phyloP scores from a whole-genome alignment of 2,113 vertebrate genomes.

The Hyla sarda region DNA sequence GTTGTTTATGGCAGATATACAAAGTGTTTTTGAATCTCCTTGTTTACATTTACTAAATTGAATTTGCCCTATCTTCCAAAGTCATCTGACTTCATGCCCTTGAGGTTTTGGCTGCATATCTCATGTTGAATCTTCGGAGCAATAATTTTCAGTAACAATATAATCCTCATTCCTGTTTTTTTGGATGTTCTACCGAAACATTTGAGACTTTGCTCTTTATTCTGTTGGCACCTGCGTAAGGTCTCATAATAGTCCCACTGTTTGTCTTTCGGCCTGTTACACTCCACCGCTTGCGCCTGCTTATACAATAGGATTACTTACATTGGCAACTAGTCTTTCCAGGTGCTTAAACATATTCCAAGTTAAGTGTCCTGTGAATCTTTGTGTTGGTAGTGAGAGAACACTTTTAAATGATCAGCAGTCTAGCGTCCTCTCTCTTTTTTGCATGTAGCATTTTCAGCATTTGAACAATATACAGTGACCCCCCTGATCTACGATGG shows the following conservation, averaged over 20 bases:
- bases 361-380: no score
- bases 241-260: constrained; percentile 38
- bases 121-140: constrained; percentile 17
- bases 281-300: constrained; percentile 27
- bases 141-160: constrained; percentile 18
- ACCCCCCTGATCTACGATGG: no score
- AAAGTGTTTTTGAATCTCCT: background rate
- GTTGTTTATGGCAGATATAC: background rate
- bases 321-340: constrained; percentile 19
- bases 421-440: no score
- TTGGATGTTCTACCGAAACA: constrained; percentile 15
- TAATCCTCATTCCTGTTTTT: constrained; percentile 35
- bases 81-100: constrained; percentile 18
- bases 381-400: no score
- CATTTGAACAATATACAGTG: background rate
- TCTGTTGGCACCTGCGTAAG: constrained; percentile 26
- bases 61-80: background rate
- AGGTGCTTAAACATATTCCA: constrained; percentile 1
- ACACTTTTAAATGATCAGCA: no score
- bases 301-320: constrained; percentile 37
- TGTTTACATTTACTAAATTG: constrained; percentile 9
- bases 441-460: no score
- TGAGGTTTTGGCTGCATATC: constrained; percentile 27
- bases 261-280: constrained; percentile 35
- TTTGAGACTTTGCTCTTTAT: constrained; percentile 29